Evolutionary conservation across 1,140 invertebrate species (phyloP), one percentile per base, ranked within the genome.

Genomic region (Rhyzopertha dominica): DNA sequence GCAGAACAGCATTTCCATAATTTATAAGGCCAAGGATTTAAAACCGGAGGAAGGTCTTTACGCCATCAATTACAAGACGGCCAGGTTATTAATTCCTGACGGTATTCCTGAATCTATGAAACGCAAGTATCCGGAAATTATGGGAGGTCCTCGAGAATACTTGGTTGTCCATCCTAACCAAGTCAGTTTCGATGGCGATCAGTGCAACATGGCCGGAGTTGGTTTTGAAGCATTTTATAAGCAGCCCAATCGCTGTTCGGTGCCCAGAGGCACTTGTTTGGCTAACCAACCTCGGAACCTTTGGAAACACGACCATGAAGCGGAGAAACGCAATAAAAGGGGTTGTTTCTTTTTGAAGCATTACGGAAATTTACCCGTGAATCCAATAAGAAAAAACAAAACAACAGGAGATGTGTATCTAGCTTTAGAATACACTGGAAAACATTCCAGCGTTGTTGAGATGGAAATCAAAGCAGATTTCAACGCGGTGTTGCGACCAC

Each of bases 281-380:
- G 56, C 64, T 29, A 72, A 74, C 53, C 73, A 74, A 49, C 73
- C 73, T 0, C 52, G 65, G 17, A 54, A 73, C 26, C 58, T 73
- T 34, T 73, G 70, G 68, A 49, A 53, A 40, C 57, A 65, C 36
- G 73, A 75, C 53, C 57, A 71, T 53, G 51, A 64, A 53, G 57
- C 66, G 19, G 62, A 65, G 35, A 44, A 53, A 17, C 47, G 53
- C 19, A 66, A 65, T 5, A 62, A 59, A 51, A 57, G 49, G 22
- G 72, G 72, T 22, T 65, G 67, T 42, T 73, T 68, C 58, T 74
- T 74, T 53, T 59, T 74, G 43, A 72, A 71, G 53, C 66, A 73
- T 56, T 72, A 63, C 47, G 70, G 67, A 5, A 46, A 43, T 43
- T 61, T 73, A 17, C 63, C 70, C 17, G 52, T 60, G 30, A 55